phyloP scores from a whole-genome alignment of 2,888 invertebrate species.

The Dastarcus helophoroides region DNA sequence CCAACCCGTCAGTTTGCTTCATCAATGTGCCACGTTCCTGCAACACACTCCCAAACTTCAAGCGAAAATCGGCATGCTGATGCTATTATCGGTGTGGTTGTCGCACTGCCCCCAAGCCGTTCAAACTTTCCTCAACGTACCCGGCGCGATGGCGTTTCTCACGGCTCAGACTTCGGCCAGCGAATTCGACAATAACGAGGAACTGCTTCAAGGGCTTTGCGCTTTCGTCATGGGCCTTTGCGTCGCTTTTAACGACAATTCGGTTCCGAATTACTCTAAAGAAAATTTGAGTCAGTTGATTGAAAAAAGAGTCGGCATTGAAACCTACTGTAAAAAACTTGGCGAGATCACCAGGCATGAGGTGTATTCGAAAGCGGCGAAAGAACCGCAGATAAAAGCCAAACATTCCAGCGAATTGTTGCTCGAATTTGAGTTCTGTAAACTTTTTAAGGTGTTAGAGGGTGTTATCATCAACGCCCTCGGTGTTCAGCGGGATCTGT shows the following conservation, averaged over 20 bases:
- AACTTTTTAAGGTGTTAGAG: conserved; percentile 74
- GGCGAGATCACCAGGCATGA: conserved; percentile 81
- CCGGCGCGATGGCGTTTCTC: conserved; percentile 68
- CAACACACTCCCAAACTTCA: conserved; percentile 75
- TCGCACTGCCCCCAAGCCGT: conserved; percentile 75
- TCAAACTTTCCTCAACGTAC: conserved; percentile 62
- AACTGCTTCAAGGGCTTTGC: conserved; percentile 54
- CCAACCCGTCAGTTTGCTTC: conserved; percentile 78
- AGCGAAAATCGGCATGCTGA: conserved; percentile 78
- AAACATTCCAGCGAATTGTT: conserved; percentile 67
- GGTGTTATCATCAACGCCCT: conserved; percentile 42
- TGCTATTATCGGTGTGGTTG: conserved; percentile 84
- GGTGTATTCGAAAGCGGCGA: conserved; percentile 81
- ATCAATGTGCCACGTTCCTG: conserved; percentile 75
- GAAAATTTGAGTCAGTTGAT: conserved; percentile 73
- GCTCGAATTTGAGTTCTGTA: conserved; percentile 91
- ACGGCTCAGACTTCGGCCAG: conserved; percentile 68
- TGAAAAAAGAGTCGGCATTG: conserved; percentile 80
- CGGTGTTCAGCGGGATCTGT: conserved; percentile 38
- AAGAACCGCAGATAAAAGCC: conserved; percentile 81
- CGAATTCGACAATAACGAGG: conserved; percentile 85
- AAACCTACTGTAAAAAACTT: conserved; percentile 76
- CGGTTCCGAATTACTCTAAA: conserved; percentile 61
- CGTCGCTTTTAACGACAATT: conserved; percentile 79
- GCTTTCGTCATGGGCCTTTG: conserved; percentile 90